Evolutionary conservation across 2,888 invertebrate species (phyloP), one percentile per base, ranked within the genome.

Genomic region (Epistrophella euchroma): DNA sequence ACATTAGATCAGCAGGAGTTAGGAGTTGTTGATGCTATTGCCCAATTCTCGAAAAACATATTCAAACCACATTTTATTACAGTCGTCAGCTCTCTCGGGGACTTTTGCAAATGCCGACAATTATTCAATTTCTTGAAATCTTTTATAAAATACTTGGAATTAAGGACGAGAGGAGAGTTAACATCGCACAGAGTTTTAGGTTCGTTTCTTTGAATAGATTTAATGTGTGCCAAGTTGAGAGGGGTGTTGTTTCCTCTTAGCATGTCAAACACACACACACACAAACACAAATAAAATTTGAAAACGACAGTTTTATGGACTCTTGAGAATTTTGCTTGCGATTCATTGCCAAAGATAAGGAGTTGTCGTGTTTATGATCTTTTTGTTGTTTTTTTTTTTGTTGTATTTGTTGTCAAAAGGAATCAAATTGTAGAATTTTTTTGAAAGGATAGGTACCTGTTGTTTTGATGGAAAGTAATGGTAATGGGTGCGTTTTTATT

Each of bases 251-350:
- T 15, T 50, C 19, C 25, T 55, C 45, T 43, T 9, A 56, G 13
- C 64, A 32, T 28, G 43, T 64, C 5, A 40, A 6, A 71, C 28
- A 45, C n/a, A 64, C 62, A 17, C 32, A 66, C 58, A 19, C 58
- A 64, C 56, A 45, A 19, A 58, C 52, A 15, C 10, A 19, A n/a
- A n/a, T n/a, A n/a, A n/a, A 40, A 60, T 40, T 62, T 62, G 58
- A 66, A 77, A 75, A 81, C 76, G 82, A 86, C 86, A 86, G 74
- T 86, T 86, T 86, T 86, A 86, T 86, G 86, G 71, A 74, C 62
- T 76, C 56, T 81, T 70, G 81, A 85, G 70, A 40, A 58, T 80
- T 78, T 55, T 25, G 74, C 47, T 75, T 56, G 77, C 74, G 86
- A 80, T 85, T 80, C 72, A 76, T 80, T 80, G 72, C 72, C 68